Evolutionary conservation across 1,140 invertebrate genomes (phyloP).

Genomic region (Trypoxylus dichotomus): DNA sequence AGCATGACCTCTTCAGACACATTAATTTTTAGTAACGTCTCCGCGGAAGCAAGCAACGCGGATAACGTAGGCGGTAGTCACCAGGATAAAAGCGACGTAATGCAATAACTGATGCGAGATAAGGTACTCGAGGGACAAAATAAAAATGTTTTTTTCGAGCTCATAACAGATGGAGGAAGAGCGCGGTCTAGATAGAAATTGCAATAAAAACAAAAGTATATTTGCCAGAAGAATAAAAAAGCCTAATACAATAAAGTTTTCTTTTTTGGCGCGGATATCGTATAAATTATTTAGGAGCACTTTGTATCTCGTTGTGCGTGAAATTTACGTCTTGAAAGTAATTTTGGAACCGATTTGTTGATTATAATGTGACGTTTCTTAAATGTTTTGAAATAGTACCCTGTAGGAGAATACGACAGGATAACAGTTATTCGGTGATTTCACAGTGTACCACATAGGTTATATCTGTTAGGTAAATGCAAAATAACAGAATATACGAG

Average conservation of each 20-base stretch:
- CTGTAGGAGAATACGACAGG: no score
- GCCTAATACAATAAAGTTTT: neutral
- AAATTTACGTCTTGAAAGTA: neutral
- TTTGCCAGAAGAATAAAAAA: neutral
- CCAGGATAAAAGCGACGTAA: neutral
- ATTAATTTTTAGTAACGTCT: constrained; percentile 4
- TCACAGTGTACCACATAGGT: no score
- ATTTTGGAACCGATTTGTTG: neutral
- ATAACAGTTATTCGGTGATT: no score
- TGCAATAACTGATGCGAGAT: constrained; percentile 16
- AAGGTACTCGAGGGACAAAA: neutral
- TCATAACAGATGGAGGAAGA: neutral
- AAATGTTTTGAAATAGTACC: no score
- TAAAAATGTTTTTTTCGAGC: neutral
- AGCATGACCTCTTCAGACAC: neutral
- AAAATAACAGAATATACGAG: no score
- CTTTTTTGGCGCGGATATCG: neutral
- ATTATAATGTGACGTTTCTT: no score
- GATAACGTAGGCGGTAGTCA: neutral
- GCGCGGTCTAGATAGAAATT: neutral
- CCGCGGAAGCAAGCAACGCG: neutral
- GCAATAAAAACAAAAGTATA: constrained; percentile 1
- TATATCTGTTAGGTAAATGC: no score
- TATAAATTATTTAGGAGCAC: neutral
- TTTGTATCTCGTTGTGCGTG: neutral